Evolutionary conservation across 2,888 invertebrate genomes (phyloP).

Genomic region (Drosophila merina): DNA sequence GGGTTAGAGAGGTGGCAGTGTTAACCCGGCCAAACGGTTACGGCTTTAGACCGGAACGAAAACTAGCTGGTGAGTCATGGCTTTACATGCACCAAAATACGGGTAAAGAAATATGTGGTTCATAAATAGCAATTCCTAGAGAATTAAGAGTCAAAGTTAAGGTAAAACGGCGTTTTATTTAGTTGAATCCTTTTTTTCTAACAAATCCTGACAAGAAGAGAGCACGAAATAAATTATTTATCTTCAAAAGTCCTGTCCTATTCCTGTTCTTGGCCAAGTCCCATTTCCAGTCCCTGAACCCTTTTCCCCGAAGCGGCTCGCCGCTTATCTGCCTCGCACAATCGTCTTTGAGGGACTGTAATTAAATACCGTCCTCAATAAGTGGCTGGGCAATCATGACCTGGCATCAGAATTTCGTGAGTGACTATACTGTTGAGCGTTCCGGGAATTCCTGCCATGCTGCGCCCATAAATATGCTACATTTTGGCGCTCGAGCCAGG

Average conservation of each 20-base stretch:
- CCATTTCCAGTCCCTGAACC: not conserved
- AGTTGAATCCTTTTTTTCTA: not conserved
- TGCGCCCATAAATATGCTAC: constrained; percentile 71
- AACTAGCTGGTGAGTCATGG: constrained; percentile 21
- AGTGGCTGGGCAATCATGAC: constrained; percentile 1
- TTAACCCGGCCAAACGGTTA: constrained; percentile 1
- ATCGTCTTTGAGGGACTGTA: constrained; percentile 17
- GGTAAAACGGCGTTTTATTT: not conserved
- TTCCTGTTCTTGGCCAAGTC: not conserved
- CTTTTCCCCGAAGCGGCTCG: not conserved
- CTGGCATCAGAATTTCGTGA: constrained; percentile 16
- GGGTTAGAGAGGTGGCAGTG: constrained; percentile 4
- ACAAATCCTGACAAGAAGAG: not conserved
- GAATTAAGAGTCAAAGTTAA: not conserved
- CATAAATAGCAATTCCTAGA: not conserved
- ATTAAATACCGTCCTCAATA: constrained; percentile 27
- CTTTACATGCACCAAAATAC: constrained; percentile 7
- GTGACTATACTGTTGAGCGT: constrained; percentile 24
- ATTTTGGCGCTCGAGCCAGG: constrained; percentile 40
- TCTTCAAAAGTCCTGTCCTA: not conserved
- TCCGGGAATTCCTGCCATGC: constrained; percentile 28
- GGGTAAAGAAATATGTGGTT: not conserved
- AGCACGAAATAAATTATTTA: not conserved
- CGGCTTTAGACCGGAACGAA: not conserved
- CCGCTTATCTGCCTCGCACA: not conserved